Base-by-base conservation (phyloP, 2,797 vertebrate species). In the Cirrhinus molitorella region DNA sequence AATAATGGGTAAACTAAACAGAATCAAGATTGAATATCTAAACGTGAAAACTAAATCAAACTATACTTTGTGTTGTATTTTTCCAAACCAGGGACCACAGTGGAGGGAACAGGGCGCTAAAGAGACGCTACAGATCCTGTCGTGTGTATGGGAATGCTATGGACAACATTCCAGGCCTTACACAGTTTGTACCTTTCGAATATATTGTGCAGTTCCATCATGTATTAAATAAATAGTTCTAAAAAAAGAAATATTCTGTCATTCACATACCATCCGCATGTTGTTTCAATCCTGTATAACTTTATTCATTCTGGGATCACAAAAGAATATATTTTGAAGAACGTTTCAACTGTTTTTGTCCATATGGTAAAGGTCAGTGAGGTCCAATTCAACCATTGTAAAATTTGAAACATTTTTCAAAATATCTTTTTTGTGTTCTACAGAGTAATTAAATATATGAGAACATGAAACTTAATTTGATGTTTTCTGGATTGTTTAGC, bases 91-190 rank as follows among this genome's bases (percentile, higher is more conserved):
- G 97, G 97, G 97, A 98, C 91, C 97, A 98, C 93, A 98, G 97
- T 23, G 97, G 98, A n/a, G 98, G 98, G 37, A 99, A 99, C 19
- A 93, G 95, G 0, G 93, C 73, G 0, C 91, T 99, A 83, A 96
- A 95, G 88, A 96, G 93, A 90, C 89, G 90, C 70, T 92, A 98
- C 88, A 87, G 85, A 81, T 95, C 96, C 57, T 99, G 98, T 85
- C 93, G 93, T 76, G 96, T 99, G 9, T 99, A 98, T 0, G 98
- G 98, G 90, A 98, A 95, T 2, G 91, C 95, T 14, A 92, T 94
- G 1, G 98, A 99, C 49, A 96, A 96, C 91, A 96, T 99, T 89
- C 97, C 98, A n/a, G 95, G 96, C 85, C 96, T 99, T 88, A 99
- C 98, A 53, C 94, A 98, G 98, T 99, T 93, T 95, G 97, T 94